Percentiles rank a stretch among this genome's conserved stretches.
Conservation (phyloP, 2,797 vertebrate species). For the Sitta carolinensis region DNA sequence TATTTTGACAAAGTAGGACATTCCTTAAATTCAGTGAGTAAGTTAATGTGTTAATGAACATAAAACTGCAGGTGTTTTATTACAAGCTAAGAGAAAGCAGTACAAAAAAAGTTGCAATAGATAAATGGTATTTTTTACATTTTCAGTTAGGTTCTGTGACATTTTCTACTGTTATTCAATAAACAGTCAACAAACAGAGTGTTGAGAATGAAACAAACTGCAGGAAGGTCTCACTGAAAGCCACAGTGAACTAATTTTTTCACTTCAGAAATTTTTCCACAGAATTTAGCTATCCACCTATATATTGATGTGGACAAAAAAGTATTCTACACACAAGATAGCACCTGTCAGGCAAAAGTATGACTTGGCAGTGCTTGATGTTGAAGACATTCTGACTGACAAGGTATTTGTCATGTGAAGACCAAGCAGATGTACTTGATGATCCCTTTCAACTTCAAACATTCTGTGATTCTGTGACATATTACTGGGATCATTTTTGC, state of each 20-base stretch:
- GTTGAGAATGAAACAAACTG: neutral
- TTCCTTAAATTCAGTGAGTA: neutral
- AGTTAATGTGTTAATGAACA: neutral
- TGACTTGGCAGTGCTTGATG: neutral
- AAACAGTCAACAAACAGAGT: neutral
- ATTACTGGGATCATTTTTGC: neutral
- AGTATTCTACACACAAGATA: neutral
- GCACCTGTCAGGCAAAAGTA: neutral
- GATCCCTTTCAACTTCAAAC: neutral
- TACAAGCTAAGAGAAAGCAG: neutral
- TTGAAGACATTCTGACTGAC: neutral
- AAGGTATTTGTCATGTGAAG: neutral
- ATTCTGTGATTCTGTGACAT: neutral
- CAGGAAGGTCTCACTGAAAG: neutral
- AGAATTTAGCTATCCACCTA: neutral
- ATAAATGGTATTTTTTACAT: neutral
- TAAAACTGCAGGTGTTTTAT: neutral
- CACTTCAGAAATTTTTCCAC: neutral
- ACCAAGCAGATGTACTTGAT: neutral
- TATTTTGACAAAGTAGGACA: neutral
- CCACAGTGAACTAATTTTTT: neutral
- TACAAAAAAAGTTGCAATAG: neutral
- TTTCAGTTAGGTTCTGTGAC: neutral
- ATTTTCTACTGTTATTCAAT: neutral
- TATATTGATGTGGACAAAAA: neutral